Conservation (phyloP, 2,888 invertebrate genomes). For the Biston stratarius region DNA sequence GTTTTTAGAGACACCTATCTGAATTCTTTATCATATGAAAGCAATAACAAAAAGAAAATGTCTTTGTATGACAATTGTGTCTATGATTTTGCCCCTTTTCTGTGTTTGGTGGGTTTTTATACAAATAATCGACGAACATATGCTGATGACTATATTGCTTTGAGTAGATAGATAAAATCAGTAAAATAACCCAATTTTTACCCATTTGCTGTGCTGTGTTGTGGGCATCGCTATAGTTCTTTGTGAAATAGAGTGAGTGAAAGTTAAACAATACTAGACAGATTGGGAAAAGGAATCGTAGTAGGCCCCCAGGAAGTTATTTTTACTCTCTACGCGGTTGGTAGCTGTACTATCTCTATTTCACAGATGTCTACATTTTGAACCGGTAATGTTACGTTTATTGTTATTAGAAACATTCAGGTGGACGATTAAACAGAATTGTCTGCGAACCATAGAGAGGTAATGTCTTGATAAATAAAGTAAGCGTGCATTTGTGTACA, state of each 20-base stretch:
- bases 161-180: neutral
- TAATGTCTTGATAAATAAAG: conserved; percentile 9
- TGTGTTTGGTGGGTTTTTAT: conserved; percentile 7
- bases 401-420: conserved; percentile 34
- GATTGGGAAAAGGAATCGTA: neutral
- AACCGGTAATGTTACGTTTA: conserved; percentile 29
- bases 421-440: conserved; percentile 23
- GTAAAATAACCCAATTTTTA: too few relatives aligned
- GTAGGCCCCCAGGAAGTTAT: neutral
- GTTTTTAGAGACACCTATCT: too few relatives aligned
- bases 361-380: conserved; percentile 29
- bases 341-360: conserved; percentile 22
- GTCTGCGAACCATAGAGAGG: conserved; percentile 13
- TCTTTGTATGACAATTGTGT: too few relatives aligned
- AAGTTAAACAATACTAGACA: neutral
- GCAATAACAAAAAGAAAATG: too few relatives aligned
- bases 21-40: too few relatives aligned
- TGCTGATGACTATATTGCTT: neutral
- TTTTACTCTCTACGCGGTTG: neutral
- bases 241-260: neutral
- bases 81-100: neutral
- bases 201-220: too few relatives aligned
- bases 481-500: neutral
- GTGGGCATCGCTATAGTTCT: too few relatives aligned
- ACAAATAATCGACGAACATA: conserved; percentile 13